Evolutionary conservation across 2,113 vertebrate species (phyloP).

Genomic region (Cheilinus undulatus): DNA sequence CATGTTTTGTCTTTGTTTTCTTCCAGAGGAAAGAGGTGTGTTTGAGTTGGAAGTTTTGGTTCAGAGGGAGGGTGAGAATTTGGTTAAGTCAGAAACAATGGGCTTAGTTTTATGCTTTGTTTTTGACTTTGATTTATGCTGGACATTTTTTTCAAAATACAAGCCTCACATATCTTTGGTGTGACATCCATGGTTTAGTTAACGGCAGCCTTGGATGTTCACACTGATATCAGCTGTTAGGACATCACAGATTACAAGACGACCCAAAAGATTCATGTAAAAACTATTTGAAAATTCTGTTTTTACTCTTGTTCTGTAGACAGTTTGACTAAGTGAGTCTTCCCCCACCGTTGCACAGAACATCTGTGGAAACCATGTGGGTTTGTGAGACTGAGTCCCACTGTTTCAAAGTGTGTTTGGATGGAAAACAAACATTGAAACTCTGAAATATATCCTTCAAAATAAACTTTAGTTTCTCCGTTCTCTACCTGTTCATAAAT

Average conservation of each 20-base stretch:
- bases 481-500: neutral
- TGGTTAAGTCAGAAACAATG: neutral
- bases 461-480: too few species aligned
- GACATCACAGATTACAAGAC: neutral
- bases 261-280: neutral
- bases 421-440: neutral
- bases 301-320: neutral
- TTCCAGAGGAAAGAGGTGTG: neutral
- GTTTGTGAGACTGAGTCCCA: neutral
- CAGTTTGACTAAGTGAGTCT: neutral
- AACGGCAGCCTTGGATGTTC: neutral
- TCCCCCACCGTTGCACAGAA: neutral
- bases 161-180: conserved; percentile 15
- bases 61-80: neutral
- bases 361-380: neutral
- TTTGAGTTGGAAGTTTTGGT: neutral
- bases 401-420: too few species aligned
- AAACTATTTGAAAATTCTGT: neutral
- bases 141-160: neutral
- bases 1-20: neutral
- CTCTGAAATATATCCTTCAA: too few species aligned
- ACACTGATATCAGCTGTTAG: neutral
- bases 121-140: conserved; percentile 2
- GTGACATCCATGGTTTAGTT: neutral
- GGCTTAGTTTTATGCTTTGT: conserved; percentile 2